A percentile compares a stretch with the other conserved stretches of the same genome.
phyloP scores from a whole-genome alignment of 2,888 invertebrate species.

The Nomada hirtipes region DNA sequence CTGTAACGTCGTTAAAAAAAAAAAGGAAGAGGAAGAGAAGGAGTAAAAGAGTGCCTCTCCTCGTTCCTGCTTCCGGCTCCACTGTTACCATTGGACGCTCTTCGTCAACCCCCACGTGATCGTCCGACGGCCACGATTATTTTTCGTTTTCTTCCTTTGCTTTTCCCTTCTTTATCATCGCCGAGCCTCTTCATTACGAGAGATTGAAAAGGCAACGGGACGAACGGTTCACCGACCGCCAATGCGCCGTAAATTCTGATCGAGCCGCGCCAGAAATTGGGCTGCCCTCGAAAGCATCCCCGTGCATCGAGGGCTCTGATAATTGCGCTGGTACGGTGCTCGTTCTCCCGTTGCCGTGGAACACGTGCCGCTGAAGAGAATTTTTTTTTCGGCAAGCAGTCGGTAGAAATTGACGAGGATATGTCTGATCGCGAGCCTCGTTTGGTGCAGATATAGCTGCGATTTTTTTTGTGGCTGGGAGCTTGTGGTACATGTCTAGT shows the following conservation, averaged over 20 bases:
- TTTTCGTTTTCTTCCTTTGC: neutral
- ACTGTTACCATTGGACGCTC: neutral
- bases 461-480: neutral
- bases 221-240: slow-evolving; percentile 61
- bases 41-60: slow-evolving; percentile 27
- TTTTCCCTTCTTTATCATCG: slow-evolving; percentile 50
- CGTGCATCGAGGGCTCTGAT: slow-evolving; percentile 51
- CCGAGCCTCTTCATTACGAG: slow-evolving; percentile 66
- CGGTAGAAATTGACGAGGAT: slow-evolving; percentile 17
- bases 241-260: slow-evolving; percentile 60
- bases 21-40: neutral
- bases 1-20: slow-evolving; percentile 60
- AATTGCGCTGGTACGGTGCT: slow-evolving; percentile 43
- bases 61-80: slow-evolving; percentile 48
- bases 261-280: slow-evolving; percentile 39
- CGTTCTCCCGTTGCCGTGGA: neutral
- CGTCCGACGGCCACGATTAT: neutral
- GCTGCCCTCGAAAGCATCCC: slow-evolving; percentile 28
- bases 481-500: too few relatives aligned
- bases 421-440: slow-evolving; percentile 10
- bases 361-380: slow-evolving; percentile 36
- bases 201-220: slow-evolving; percentile 63
- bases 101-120: slow-evolving; percentile 8
- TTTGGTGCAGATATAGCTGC: neutral
- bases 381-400: slow-evolving; percentile 3